Conservation (phyloP, 2,888 invertebrate species). For the Schizaphis graminum region DNA sequence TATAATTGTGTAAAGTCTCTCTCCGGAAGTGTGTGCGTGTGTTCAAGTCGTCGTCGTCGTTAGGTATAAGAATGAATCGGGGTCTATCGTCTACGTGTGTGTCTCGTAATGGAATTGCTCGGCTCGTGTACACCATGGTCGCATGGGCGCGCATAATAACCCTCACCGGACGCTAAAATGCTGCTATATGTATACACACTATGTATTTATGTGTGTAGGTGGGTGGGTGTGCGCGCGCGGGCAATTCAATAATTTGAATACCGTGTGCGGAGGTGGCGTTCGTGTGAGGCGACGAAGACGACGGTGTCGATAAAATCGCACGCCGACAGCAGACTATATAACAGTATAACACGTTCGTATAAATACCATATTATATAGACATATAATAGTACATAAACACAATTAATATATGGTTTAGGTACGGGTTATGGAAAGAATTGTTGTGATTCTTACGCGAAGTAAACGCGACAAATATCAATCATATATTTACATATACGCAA, state of each 20-base stretch:
- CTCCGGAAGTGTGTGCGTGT: neutral
- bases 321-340: conserved; percentile 7
- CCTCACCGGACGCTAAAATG: conserved; percentile 32
- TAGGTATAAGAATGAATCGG: neutral
- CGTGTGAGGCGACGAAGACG: conserved; percentile 22
- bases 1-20: neutral
- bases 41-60: neutral
- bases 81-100: conserved; percentile 43
- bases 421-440: neutral
- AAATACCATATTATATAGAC: neutral
- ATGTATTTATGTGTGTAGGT: neutral
- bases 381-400: neutral
- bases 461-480: conserved; percentile 3
- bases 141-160: conserved; percentile 21
- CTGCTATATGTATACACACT: neutral
- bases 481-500: neutral
- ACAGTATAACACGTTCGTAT: neutral
- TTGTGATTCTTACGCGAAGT: neutral
- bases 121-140: conserved; percentile 5
- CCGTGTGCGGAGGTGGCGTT: conserved; percentile 35
- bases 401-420: neutral
- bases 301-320: conserved; percentile 43
- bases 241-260: conserved; percentile 22
- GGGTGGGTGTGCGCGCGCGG: conserved; percentile 29
- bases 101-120: conserved; percentile 55